Conservation (phyloP, 2,797 vertebrate species). For the Octomys mimax region DNA sequence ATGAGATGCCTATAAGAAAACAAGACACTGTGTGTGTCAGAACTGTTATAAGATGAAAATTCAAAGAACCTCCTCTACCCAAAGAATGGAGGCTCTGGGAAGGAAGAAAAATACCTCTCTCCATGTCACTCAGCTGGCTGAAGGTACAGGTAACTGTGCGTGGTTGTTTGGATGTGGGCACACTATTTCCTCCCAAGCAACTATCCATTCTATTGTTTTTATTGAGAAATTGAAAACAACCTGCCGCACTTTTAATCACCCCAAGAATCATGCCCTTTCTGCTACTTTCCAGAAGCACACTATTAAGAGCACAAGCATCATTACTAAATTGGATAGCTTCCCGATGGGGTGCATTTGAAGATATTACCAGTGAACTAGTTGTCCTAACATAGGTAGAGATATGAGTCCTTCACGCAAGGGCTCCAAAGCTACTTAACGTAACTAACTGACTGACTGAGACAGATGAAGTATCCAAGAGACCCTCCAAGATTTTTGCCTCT, state of each 20-base stretch:
- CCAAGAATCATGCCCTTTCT: background rate
- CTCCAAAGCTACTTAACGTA: background rate
- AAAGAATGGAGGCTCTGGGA: background rate
- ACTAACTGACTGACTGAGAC: background rate
- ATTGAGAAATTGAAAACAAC: background rate
- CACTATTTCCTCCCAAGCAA: background rate
- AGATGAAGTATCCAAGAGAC: background rate
- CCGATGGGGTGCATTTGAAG: background rate
- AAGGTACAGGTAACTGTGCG: background rate
- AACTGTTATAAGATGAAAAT: background rate
- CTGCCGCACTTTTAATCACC: background rate
- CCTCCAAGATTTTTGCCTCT: background rate
- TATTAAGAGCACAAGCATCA: background rate
- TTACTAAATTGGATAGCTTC: background rate
- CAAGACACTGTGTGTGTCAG: background rate
- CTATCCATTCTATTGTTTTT: background rate
- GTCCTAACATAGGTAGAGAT: background rate
- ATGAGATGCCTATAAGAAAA: background rate
- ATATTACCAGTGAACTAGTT: background rate
- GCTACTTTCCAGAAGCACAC: background rate
- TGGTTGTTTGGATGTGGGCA: rapidly evolving
- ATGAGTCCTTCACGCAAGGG: background rate
- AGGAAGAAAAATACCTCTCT: background rate
- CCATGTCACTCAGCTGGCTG: background rate
- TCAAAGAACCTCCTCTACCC: background rate